Conservation (phyloP, 2,888 invertebrate genomes). For the Spilarctia lutea region DNA sequence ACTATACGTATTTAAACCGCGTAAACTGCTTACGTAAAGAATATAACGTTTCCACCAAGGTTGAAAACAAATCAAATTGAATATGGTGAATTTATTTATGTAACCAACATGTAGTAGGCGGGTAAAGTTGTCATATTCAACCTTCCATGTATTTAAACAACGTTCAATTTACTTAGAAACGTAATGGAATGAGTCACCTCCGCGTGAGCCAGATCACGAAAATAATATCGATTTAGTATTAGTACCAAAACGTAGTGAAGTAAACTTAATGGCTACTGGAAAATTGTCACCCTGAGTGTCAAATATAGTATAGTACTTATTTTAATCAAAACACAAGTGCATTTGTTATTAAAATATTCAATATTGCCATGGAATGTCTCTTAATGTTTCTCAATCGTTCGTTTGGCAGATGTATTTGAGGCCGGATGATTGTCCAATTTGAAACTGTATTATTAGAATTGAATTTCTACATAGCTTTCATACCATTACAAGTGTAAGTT, state of each 20-base stretch:
- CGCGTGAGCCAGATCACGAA: slow-evolving; percentile 66
- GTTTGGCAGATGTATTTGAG: slow-evolving; percentile 37
- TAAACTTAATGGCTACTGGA: slow-evolving; percentile 47
- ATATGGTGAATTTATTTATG: slow-evolving; percentile 63
- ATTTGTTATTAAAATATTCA: slow-evolving; percentile 28
- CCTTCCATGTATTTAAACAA: slow-evolving; percentile 55
- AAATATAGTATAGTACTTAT: slow-evolving; percentile 47
- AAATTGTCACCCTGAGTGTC: slow-evolving; percentile 45
- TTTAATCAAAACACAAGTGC: slow-evolving; percentile 48
- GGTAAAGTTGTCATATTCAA: slow-evolving; percentile 58
- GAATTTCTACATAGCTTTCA: slow-evolving; percentile 64
- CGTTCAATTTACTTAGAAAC: slow-evolving; percentile 57
- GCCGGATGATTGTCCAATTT: slow-evolving; percentile 49
- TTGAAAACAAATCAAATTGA: slow-evolving; percentile 63
- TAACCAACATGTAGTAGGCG: slow-evolving; percentile 62
- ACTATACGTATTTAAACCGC: slow-evolving; percentile 54
- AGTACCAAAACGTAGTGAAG: slow-evolving; percentile 62
- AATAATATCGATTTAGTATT: slow-evolving; percentile 71
- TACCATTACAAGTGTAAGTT: slow-evolving; percentile 62
- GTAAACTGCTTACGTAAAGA: slow-evolving; percentile 58
- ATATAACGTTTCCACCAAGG: slow-evolving; percentile 65
- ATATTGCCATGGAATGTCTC: slow-evolving; percentile 8
- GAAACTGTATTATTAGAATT: slow-evolving; percentile 44
- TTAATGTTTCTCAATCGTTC: slow-evolving; percentile 6
- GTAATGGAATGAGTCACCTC: slow-evolving; percentile 66